A percentile compares a stretch with the other conserved stretches of the same genome.
Evolutionary conservation across 1,140 invertebrate species (phyloP).

Genomic region (Tigriopus japonicus): DNA sequence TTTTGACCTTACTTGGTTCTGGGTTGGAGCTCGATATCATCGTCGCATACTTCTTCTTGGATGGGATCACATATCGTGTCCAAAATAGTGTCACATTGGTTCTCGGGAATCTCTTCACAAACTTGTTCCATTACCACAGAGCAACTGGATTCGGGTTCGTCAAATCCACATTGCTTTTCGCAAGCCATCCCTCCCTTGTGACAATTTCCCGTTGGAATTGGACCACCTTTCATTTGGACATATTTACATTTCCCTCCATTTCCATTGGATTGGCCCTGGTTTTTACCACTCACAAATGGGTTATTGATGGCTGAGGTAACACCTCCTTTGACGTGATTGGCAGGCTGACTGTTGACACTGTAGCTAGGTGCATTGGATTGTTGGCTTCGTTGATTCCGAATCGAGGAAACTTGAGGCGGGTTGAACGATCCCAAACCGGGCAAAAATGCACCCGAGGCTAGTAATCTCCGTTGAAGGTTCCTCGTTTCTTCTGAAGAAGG

Average conservation of each 20-base stretch:
- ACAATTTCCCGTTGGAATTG: background rate
- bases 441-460: too few species aligned
- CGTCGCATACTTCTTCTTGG: background rate
- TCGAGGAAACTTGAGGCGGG: too few species aligned
- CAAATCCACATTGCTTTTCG: background rate
- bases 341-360: too few species aligned
- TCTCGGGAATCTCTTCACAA: background rate
- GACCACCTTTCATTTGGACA: background rate
- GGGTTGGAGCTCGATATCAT: background rate
- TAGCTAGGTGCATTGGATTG: too few species aligned
- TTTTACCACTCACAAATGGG: too few species aligned
- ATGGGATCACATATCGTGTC: background rate
- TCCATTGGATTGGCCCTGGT: too few species aligned
- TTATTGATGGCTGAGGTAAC: too few species aligned
- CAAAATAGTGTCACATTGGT: background rate
- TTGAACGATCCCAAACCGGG: too few species aligned
- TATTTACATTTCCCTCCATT: background rate
- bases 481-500: too few species aligned
- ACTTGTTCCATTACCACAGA: background rate
- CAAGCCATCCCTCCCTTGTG: background rate
- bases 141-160: background rate
- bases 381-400: too few species aligned
- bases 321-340: too few species aligned
- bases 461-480: too few species aligned
- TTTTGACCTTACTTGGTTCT: background rate